Base-by-base conservation (phyloP, 2,797 vertebrate genomes). In the Tadarida brasiliensis region DNA sequence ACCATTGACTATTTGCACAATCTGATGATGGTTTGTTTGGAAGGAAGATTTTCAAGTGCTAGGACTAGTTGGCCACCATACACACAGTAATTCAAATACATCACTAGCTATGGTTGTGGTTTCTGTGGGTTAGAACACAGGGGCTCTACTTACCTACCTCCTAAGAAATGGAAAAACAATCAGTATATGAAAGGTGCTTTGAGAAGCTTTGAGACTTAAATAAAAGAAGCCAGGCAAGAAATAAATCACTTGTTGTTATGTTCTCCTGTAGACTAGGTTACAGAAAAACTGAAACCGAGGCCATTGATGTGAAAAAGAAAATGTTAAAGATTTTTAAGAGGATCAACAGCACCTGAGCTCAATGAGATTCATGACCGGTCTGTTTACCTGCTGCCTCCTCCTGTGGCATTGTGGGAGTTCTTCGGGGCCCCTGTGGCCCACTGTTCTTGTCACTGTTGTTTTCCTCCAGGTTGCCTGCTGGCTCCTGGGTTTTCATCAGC, bases 401-500 rank as follows among this genome's bases (percentile, higher is more conserved):
- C 15, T 98, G 98, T 76, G 98, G 98, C 97, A 98, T 57, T 84
- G 98, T 93, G 26, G 98, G 98, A 97, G 92, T 98, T 95, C 98
- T 98, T 98, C 98, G 97, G 3, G 96, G 98, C 96, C 97, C 99
- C 98, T 97, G 98, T 97, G 86, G 98, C 98, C 98, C 99, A 94
- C 90, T 98, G 99, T 98, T 99, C 99, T 98, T 99, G 98, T 98
- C 99, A 96, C 99, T 99, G 83, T 99, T 99, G 99, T 99, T 99
- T 98, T 99, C 99, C 92, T 99, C 99, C 87, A 98, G 97, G 96
- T 98, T 98, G 96, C 98, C 97, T 28, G 97, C 97, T 78, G 98
- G 98, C 97, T 99, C 99, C 98, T 99, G 99, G 94, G 99, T 99
- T 98, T 99, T 99, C 96, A 99, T 99, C 94, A 99, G 99, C 98